Base-by-base conservation (phyloP, 2,888 invertebrate species). In the Hypomecis atomaria region DNA sequence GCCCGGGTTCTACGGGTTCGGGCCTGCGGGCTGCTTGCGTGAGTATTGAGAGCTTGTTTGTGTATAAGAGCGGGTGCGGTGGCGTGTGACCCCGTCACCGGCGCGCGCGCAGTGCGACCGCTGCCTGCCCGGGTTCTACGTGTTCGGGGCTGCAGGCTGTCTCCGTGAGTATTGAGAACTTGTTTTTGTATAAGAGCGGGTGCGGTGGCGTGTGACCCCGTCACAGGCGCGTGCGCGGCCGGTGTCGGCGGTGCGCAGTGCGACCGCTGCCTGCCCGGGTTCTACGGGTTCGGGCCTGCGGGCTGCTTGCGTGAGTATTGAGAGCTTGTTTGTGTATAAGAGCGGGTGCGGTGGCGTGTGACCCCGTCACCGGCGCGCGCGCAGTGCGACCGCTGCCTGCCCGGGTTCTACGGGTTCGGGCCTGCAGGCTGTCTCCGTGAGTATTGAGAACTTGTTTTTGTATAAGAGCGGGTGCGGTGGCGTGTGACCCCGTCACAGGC, bases 301-400 rank as follows among this genome's bases (percentile, higher is more conserved):
- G 97, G 97, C 4, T 98, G 98, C 79, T 94, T 95, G 82, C 94
- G 97, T 96, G 82, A 93, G 94, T n/a, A n/a, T n/a, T n/a, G n/a
- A n/a, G n/a, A n/a, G n/a, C n/a, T n/a, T n/a, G n/a, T n/a, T n/a
- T n/a, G n/a, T n/a, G n/a, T n/a, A n/a, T n/a, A n/a, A n/a, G n/a
- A n/a, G 92, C 90, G 38, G 95, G 98, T 76, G 94, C 95, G 23
- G 95, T 96, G 58, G 89, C 91, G 7, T 99, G 99, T 88, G 95
- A 98, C 81, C 94, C 95, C 6, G 91, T 90, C 70, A 95, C 94
- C 1, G 98, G 98, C 0, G 94, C 95, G 66, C 0, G 83, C 92
- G 37, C 93, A 93, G 56, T 98, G 98, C 79, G 95, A 96, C 77
- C 87, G 88, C 53, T 98, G 98, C 82, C 90, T 96, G 40, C 94